These are phyloP conservation scores for Phasianus colchicus DNA, from an alignment of 2,113 vertebrate genomes.

Conservation along the genomic window DNA sequence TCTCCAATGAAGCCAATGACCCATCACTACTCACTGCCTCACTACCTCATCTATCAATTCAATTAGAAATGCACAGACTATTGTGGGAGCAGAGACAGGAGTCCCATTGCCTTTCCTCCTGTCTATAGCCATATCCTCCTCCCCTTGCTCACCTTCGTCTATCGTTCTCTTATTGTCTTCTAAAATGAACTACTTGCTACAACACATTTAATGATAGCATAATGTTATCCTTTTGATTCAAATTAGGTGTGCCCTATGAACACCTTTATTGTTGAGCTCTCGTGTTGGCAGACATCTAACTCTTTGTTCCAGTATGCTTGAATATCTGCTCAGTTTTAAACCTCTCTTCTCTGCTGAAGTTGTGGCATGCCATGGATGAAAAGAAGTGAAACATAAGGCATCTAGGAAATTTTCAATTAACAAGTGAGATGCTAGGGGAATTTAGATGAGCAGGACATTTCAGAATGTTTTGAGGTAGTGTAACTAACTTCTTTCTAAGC, in stretches of 20 bases:
- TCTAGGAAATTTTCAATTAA: neutral
- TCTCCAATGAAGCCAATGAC: neutral
- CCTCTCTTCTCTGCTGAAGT: neutral
- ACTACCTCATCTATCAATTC: neutral
- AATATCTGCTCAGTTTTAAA: neutral
- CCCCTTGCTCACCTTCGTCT: neutral
- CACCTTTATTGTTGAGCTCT: neutral
- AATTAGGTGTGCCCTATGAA: neutral
- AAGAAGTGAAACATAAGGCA: neutral
- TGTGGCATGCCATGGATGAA: neutral
- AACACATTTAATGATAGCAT: neutral
- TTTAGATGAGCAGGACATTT: neutral
- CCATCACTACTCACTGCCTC: neutral
- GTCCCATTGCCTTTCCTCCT: neutral
- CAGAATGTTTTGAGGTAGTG: neutral
- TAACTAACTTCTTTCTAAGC: neutral
- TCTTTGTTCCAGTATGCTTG: neutral
- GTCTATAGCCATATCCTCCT: neutral
- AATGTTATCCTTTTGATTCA: neutral
- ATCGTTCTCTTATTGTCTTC: neutral
- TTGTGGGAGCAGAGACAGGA: neutral
- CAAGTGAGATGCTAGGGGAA: neutral
- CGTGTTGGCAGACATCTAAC: neutral
- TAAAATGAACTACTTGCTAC: neutral
- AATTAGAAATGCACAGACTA: neutral